Base-by-base conservation (phyloP, 2,797 vertebrate species). In the Sebastes flavidus region DNA sequence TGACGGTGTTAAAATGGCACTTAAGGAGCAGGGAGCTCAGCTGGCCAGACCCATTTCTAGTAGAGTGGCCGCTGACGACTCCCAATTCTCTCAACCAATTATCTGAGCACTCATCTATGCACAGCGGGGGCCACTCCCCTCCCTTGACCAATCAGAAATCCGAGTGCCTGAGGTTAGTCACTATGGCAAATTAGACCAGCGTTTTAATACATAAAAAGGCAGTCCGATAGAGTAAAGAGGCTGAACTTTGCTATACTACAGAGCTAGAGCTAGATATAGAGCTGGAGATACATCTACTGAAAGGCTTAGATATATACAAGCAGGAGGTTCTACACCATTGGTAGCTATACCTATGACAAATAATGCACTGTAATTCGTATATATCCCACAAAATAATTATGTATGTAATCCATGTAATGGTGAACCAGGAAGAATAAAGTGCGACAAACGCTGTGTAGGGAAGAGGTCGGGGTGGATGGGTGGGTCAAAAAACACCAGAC, bases 41-140 rank as follows among this genome's bases (percentile, higher is more conserved):
- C 90, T 90, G 91, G 91, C 89, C 76, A 86, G 92, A 91, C 87
- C 92, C 89, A 84, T 93, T 94, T 91, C 86, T 87, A 86, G 92
- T 90, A 84, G 89, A 91, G 93, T 89, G 91, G 89, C 87, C 81
- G 12, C 91, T 91, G 93, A 92, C 80, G 90, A 91, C 92, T 94
- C 94, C 90, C 93, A 89, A 90, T 92, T 92, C 94, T 94, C 94
- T 91, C 89, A 89, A 90, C 92, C 94, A 92, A 94, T 95, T 94
- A 94, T 91, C 92, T 91, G 86, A 92, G 89, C 89, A 89, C 92
- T 94, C 90, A 91, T 93, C 90, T 87, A 87, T 89, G 91, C 92
- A 91, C 90, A 88, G 89, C 70, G 67, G 93, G 90, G 89, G 85
- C 86, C 89, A 89, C 91, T 91, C 91, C 92, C 88, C 77, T 91